Evolutionary conservation across 2,888 invertebrate species (phyloP).

Genomic region (Idaea dimidiata): DNA sequence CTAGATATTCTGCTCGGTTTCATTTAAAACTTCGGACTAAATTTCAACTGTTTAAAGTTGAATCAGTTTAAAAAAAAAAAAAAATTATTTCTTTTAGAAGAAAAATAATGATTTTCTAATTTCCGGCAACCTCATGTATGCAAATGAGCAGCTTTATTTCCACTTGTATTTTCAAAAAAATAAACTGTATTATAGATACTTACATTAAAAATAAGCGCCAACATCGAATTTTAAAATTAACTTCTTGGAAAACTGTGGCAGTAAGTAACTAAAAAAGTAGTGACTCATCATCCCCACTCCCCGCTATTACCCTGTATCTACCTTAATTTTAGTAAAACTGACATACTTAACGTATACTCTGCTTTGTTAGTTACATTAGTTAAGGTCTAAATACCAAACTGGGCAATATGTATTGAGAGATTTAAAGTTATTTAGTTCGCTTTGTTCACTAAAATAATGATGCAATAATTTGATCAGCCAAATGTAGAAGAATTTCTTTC

Average conservation of each 20-base stretch:
- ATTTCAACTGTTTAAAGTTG: neutral
- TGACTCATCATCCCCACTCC: too few relatives aligned
- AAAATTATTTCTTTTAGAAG: too few relatives aligned
- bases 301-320: too few relatives aligned
- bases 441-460: neutral
- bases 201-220: too few relatives aligned
- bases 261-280: too few relatives aligned
- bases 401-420: neutral
- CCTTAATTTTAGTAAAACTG: neutral
- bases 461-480: neutral
- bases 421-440: neutral
- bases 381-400: neutral
- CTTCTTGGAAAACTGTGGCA: too few relatives aligned
- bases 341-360: neutral
- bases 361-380: neutral
- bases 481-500: neutral
- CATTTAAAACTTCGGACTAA: slow-evolving; percentile 14
- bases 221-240: too few relatives aligned
- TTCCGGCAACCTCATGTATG: too few relatives aligned
- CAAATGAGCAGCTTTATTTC: too few relatives aligned
- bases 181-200: too few relatives aligned
- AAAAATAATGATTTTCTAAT: too few relatives aligned
- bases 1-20: slow-evolving; percentile 10
- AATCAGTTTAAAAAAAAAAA: neutral
- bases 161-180: too few relatives aligned